Evolutionary conservation across 2,888 invertebrate genomes (phyloP), one percentile per base, ranked within the genome.

Genomic region (Aspidiotus destructor): DNA sequence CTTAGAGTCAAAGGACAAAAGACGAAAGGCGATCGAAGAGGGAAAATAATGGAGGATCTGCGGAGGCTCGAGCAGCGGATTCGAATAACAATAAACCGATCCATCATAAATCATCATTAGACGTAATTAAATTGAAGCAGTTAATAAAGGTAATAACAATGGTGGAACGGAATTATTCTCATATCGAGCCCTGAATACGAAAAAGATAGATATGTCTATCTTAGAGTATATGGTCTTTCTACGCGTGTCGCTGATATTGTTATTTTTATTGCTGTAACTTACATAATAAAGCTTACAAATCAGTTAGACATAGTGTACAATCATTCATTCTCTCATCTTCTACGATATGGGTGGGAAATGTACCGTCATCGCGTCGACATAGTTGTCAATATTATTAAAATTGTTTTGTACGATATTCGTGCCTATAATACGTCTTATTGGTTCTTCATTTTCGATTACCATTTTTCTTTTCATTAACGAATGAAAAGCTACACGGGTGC

Each of bases 51-150:
- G 28, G 28, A 11, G 48, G 48, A 48, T 48, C 48, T 28, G 48
- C n/a, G 48, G 48, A 48, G 48, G 48, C 48, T 48, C 48, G 48
- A 11, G 2, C 48, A n/a, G 48, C 10, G 48, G 10, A 48, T 48
- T 13, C n/a, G n/a, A 54, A 48, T 28, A 57, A 67, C 60, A 67
- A 67, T 58, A 52, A 67, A 42, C 60, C 40, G 67, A 58, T 58
- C 55, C 55, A 48, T 68, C 69, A 69, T 69, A 69, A 69, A 69
- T 69, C 69, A 69, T 69, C 69, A 69, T 69, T 69, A 69, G 69
- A 69, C 69, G 57, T 69, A 69, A 69, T 69, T 69, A 69, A 69
- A 69, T 69, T 55, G 68, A 61, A 68, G 61, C 52, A 68, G 60
- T 67, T 48, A 60, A 67, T 65, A 67, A 67, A 60, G 60, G 67